Base-by-base conservation (phyloP, 2,113 vertebrate genomes). In the Lycaon pictus region DNA sequence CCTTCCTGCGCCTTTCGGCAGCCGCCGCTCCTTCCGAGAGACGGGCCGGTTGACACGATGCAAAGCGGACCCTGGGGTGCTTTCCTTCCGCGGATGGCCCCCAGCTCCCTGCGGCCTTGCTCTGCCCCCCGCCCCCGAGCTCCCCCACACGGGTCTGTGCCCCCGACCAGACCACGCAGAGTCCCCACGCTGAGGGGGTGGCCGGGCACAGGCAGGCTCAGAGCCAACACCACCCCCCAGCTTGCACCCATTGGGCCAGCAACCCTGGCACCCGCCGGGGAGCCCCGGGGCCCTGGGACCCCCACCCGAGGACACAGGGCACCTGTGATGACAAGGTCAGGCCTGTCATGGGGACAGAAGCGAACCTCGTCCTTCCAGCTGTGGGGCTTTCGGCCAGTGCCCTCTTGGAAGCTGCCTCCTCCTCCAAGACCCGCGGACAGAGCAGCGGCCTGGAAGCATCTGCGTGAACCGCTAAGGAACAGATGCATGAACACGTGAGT, bases 341-440 rank as follows among this genome's bases (percentile, higher is more conserved):
- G 55, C 63, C 88, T 77, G 69, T 98, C 96, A 89, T 94, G 43
- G 58, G 67, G 27, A 32, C 1, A 1, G 92, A 37, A 19, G 22
- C 3, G 63, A 67, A 16, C 71, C 12, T 51, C 11, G 27, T 25
- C 16, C 8, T 35, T 20, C 53, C 8, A 6, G 25, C n/a, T 7
- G 11, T 13, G 56, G 11, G 53, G 62, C 32, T 62, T 76, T 17
- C 11, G 10, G 55, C 19, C 51, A 25, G 6, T 4, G 7, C 8
- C 22, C 9, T 37, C 80, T n/a, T 1, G 3, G 83, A 27, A 23
- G 48, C 16, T n/a, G 11, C 43, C 17, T 74, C 13, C 12, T 15
- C 35, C 12, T 25, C 79, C 1, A n/a, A 56, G 62, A 19, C 60
- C 15, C 0, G 0, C 0, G 29, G 22, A 1, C 29, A 2, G 11